Percentiles rank a stretch among this genome's conserved stretches.
These are phyloP conservation scores for Eulimnadia texana DNA, from an alignment of 1,140 invertebrate species.

Conservation along the genomic window DNA sequence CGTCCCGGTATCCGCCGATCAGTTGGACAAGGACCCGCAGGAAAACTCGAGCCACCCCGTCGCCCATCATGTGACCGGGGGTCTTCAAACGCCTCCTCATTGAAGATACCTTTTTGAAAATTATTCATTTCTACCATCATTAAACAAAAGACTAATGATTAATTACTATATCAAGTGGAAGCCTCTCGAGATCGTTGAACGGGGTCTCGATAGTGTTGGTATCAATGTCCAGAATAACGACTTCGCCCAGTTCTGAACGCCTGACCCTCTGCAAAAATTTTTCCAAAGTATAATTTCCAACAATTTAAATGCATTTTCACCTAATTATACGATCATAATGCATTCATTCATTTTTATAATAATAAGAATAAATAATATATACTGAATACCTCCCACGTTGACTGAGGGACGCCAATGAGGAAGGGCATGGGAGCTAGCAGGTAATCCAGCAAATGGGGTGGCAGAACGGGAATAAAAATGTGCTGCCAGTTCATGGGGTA, in stretches of 20 bases:
- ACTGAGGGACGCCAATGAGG: slow-evolving; percentile 76
- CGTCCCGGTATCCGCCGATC: slow-evolving; percentile 86
- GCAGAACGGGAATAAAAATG: slow-evolving; percentile 88
- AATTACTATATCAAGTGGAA: slow-evolving; percentile 55
- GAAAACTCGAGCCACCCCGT: slow-evolving; percentile 80
- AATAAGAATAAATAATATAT: neutral
- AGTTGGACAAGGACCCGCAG: slow-evolving; percentile 73
- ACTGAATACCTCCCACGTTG: slow-evolving; percentile 55
- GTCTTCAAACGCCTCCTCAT: slow-evolving; percentile 55
- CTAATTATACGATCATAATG: neutral
- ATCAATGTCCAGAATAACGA: slow-evolving; percentile 83
- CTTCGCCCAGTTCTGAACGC: slow-evolving; percentile 60
- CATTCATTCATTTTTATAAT: neutral
- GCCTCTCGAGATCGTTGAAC: slow-evolving; percentile 69
- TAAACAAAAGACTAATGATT: too few relatives aligned
- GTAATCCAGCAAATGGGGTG: slow-evolving; percentile 74
- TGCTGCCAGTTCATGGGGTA: slow-evolving; percentile 98
- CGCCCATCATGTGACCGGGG: slow-evolving; percentile 54
- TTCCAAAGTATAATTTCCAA: neutral
- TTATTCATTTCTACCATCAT: too few relatives aligned
- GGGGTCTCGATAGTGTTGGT: slow-evolving; percentile 66
- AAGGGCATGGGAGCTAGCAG: slow-evolving; percentile 53
- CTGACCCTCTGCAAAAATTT: slow-evolving; percentile 40
- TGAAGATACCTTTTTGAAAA: slow-evolving; percentile 45
- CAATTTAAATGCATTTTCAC: neutral